Percentiles rank a stretch among this genome's conserved stretches.
Conservation (phyloP, 2,113 vertebrate genomes). For the Dicerorhinus sumatrensis region DNA sequence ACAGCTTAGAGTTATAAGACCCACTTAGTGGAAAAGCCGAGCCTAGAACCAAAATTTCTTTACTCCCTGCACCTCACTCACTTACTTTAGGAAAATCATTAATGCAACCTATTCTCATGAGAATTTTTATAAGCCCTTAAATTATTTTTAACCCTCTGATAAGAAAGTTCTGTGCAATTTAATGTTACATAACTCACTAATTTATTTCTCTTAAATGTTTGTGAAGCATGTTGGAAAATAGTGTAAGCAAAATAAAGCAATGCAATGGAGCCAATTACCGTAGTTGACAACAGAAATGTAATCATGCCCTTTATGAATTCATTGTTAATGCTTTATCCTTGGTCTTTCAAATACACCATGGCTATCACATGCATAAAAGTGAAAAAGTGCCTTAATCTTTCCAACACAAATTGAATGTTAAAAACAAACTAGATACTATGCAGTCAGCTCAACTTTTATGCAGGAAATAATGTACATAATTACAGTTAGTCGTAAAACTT, state of each 20-base stretch:
- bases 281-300: background rate
- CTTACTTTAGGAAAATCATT: constrained; percentile 5
- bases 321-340: background rate
- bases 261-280: background rate
- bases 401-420: background rate
- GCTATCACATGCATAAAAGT: background rate
- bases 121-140: background rate
- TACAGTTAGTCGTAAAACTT: constrained; percentile 36
- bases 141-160: constrained; percentile 6
- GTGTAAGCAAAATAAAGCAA: constrained; percentile 24
- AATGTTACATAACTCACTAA: background rate
- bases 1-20: background rate
- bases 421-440: constrained; percentile 23
- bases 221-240: background rate
- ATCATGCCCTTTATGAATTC: background rate
- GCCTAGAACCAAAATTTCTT: background rate
- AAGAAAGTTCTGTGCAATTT: background rate
- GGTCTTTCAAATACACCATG: background rate
- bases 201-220: constrained; percentile 40
- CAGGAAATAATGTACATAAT: constrained; percentile 38
- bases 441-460: background rate
- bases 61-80: background rate
- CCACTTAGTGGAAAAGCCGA: background rate
- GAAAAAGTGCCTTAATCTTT: constrained; percentile 52
- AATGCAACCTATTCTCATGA: background rate